phyloP scores from a whole-genome alignment of 2,888 invertebrate species.

The Epistrophe grossulariae region DNA sequence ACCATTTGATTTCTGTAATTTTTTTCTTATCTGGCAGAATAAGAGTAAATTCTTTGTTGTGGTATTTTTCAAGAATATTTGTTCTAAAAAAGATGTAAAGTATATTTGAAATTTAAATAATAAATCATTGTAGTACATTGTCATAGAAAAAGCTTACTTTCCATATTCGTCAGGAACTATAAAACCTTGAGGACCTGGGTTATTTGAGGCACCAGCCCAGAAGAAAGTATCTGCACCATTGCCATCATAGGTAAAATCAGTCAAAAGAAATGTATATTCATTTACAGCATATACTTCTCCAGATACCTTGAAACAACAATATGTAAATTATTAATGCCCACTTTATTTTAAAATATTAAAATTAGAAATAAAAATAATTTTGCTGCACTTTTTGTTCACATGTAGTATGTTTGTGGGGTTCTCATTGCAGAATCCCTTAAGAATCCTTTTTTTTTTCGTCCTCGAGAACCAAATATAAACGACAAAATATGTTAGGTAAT shows the following conservation, averaged over 20 bases:
- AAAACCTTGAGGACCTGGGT: constrained; percentile 95
- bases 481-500: no score
- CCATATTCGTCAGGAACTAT: constrained; percentile 95
- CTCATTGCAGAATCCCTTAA: no score
- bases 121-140: no score
- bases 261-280: constrained; percentile 91
- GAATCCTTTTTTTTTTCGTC: no score
- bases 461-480: no score
- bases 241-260: constrained; percentile 94
- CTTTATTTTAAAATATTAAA: no score
- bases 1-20: constrained; percentile 94
- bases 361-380: no score
- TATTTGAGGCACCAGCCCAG: constrained; percentile 94
- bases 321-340: no score
- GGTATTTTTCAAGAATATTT: constrained; percentile 93
- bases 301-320: constrained; percentile 84
- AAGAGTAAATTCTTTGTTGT: constrained; percentile 92
- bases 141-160: constrained; percentile 83
- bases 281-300: constrained; percentile 96
- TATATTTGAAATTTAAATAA: no score
- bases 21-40: constrained; percentile 93
- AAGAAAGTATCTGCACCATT: constrained; percentile 96
- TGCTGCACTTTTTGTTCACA: no score
- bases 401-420: no score
- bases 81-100: constrained; percentile 83